Base-by-base conservation (phyloP, 2,888 invertebrate species). In the Drosophila ezoana region DNA sequence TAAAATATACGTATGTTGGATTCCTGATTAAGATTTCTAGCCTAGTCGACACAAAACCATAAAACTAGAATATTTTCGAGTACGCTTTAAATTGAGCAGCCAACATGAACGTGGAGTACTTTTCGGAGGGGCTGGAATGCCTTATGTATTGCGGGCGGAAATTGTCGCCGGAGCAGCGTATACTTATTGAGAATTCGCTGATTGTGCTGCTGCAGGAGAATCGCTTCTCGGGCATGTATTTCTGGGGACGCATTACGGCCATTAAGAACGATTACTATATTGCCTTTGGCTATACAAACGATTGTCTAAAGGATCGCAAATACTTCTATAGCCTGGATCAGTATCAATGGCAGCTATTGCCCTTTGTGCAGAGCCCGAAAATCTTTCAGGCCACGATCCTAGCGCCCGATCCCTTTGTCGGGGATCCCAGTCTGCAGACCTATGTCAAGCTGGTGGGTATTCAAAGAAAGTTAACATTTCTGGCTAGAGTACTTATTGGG, bases 231-330 rank as follows among this genome's bases (percentile, higher is more conserved):
- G 94, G 95, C 89, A 94, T 97, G 56, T 97, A 95, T 89, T 97
- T 97, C 89, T 97, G 97, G 97, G 98, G 98, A 0, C 95, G 95
- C 89, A 95, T 98, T 54, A 94, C 95, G 75, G 97, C 96, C 1
- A 93, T 94, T 0, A 95, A 95, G 74, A 93, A 93, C 16, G 97
- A 97, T 91, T 98, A 98, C 91, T 96, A 95, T 89, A 94, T 98
- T 68, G 96, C 96, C 2, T 96, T 95, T 86, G 98, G 98, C 13
- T 95, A 95, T 75, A 93, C 93, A 18, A 94, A 94, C 70, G 97
- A 98, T 90, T 96, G 95, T 54, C 91, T 97, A 43, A 91, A 93
- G 18, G 95, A 95, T 61, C 94, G 95, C 86, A 95, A 94, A 74
- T 97, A 95, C 90, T 97, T 96, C 90, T 98, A 97, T 92, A 96